Percentiles rank a stretch among this genome's conserved stretches.
Conservation (phyloP, 1,140 invertebrate genomes). For the Cotesia glomerata region DNA sequence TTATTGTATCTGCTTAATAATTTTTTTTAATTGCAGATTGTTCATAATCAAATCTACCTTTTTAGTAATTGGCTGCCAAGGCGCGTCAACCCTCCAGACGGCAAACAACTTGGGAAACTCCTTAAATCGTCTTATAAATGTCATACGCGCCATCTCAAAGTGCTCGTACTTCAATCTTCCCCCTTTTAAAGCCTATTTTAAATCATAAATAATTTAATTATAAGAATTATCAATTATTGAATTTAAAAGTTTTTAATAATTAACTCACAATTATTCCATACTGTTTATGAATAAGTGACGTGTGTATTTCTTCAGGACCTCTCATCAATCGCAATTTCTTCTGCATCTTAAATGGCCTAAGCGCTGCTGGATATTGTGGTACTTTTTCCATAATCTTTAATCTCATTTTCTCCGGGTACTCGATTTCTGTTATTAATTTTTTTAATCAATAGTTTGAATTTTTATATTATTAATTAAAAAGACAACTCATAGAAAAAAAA, state of each 20-base stretch:
- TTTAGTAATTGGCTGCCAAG: slow-evolving; percentile 94
- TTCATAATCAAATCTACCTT: slow-evolving; percentile 66
- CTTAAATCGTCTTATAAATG: slow-evolving; percentile 79
- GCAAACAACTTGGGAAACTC: slow-evolving; percentile 86
- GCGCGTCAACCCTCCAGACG: slow-evolving; percentile 92
- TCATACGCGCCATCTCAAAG: slow-evolving; percentile 87
- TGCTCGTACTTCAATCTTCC: slow-evolving; percentile 81
- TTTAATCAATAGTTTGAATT: slow-evolving; percentile 17
- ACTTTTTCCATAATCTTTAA: slow-evolving; percentile 74
- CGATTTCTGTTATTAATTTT: slow-evolving; percentile 66
- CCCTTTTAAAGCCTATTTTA: slow-evolving; percentile 76
- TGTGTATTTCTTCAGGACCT: slow-evolving; percentile 87
- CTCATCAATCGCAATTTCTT: slow-evolving; percentile 83
- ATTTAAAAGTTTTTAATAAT: slow-evolving; percentile 23
- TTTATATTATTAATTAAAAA: not conserved
- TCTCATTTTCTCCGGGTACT: slow-evolving; percentile 75
- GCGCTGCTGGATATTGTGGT: slow-evolving; percentile 70
- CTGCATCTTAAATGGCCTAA: slow-evolving; percentile 82
- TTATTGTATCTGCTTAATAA: slow-evolving; percentile 13
- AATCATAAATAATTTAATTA: slow-evolving; percentile 21
- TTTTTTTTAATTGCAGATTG: not conserved
- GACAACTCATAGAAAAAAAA: too few relatives aligned
- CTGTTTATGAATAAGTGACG: slow-evolving; percentile 83
- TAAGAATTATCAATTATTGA: slow-evolving; percentile 20
- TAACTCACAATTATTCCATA: slow-evolving; percentile 85